These are phyloP conservation scores for Bothrops jararaca DNA, from an alignment of 2,113 vertebrate species.

Conservation along the genomic window DNA sequence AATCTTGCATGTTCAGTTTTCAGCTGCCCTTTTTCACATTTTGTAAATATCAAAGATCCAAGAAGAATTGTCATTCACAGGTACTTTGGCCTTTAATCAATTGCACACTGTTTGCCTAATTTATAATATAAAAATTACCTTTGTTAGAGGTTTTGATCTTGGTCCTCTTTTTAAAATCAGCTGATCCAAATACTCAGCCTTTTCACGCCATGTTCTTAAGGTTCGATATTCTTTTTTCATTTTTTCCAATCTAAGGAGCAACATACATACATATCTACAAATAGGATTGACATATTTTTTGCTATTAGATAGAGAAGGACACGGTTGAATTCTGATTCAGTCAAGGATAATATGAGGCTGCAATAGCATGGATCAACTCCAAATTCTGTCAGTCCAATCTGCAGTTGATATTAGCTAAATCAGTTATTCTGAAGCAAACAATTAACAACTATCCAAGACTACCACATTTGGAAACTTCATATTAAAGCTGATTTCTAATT, in stretches of 20 bases:
- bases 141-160: conserved; percentile 18
- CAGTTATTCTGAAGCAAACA: background rate
- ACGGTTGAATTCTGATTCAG: background rate
- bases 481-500: background rate
- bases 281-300: background rate
- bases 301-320: background rate
- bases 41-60: background rate
- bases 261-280: background rate
- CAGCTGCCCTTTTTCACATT: background rate
- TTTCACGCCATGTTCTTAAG: conserved; percentile 59
- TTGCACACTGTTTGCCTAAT: background rate
- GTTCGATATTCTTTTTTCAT: conserved; percentile 64
- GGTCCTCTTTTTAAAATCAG: conserved; percentile 34
- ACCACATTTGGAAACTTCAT: background rate
- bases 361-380: background rate
- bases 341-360: background rate
- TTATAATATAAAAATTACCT: conserved; percentile 6
- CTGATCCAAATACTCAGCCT: conserved; percentile 52
- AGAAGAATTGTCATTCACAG: background rate
- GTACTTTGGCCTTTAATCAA: background rate
- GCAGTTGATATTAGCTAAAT: background rate
- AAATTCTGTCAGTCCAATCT: background rate
- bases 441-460: background rate
- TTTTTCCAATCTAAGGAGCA: conserved; percentile 55
- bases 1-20: background rate